Conservation (phyloP, 2,797 vertebrate genomes). For the Syngnathus rostellatus region DNA sequence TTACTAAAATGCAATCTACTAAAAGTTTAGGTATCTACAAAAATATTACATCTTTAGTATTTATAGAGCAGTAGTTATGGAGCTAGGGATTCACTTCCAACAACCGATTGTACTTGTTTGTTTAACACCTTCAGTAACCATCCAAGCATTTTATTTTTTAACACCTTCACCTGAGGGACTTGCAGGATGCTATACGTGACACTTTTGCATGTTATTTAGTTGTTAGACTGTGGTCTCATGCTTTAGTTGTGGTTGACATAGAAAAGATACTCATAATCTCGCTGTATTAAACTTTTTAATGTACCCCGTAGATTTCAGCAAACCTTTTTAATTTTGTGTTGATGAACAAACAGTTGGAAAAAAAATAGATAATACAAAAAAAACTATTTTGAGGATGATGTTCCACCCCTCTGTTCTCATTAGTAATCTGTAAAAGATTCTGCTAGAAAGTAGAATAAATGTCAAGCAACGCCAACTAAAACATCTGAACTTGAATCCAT, state of each 20-base stretch:
- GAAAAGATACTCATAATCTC: background rate
- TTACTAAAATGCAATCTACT: background rate
- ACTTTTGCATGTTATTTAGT: background rate
- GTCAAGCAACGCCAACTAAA: background rate
- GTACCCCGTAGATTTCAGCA: background rate
- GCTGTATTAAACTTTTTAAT: background rate
- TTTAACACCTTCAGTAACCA: slow-evolving; percentile 61
- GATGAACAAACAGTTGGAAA: too few relatives aligned
- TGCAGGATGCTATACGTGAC: background rate
- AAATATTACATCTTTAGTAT: background rate
- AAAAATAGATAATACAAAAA: too few relatives aligned
- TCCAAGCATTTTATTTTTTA: slow-evolving; percentile 53
- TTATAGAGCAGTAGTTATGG: background rate
- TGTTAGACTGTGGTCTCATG: background rate
- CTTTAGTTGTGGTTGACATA: background rate
- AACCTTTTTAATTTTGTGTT: background rate
- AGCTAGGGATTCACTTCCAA: background rate
- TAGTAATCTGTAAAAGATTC: background rate
- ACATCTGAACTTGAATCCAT: background rate
- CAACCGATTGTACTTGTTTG: slow-evolving; percentile 38
- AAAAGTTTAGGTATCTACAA: background rate
- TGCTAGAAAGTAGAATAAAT: background rate
- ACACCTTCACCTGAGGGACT: slow-evolving; percentile 30
- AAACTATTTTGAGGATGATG: too few relatives aligned
- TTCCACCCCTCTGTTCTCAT: too few relatives aligned